phyloP scores from a whole-genome alignment of 2,888 invertebrate genomes.

The Troides oblongomaculatus region DNA sequence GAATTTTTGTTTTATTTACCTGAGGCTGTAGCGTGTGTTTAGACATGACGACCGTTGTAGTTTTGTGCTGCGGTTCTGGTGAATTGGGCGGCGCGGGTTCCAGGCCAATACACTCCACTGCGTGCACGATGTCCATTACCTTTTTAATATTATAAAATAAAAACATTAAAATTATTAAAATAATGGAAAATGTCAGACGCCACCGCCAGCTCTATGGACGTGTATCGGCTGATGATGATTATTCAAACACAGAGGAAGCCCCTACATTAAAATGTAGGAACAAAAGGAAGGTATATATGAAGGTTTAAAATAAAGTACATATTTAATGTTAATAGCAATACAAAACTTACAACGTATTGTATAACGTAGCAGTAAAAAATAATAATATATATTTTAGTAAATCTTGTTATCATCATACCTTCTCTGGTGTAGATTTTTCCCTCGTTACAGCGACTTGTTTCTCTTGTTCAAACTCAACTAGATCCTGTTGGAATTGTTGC shows the following conservation, averaged over 20 bases:
- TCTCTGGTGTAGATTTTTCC: constrained; percentile 91
- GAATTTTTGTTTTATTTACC: constrained; percentile 45
- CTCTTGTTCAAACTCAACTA: constrained; percentile 88
- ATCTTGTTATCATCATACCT: constrained; percentile 67
- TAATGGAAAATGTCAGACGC: no score
- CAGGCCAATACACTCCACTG: constrained; percentile 90
- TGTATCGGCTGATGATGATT: no score
- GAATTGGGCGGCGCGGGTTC: constrained; percentile 86
- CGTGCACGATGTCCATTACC: constrained; percentile 94
- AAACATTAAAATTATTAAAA: no score
- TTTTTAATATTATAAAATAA: not conserved
- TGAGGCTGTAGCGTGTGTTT: constrained; percentile 93
- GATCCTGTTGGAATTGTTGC: constrained; percentile 85
- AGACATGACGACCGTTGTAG: constrained; percentile 96
- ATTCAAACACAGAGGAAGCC: no score
- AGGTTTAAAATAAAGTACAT: no score
- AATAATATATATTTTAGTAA: no score
- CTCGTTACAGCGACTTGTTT: constrained; percentile 83
- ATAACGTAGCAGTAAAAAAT: no score
- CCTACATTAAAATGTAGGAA: no score
- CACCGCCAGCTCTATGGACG: no score
- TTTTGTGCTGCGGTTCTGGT: constrained; percentile 87
- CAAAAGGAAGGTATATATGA: no score
- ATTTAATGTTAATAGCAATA: no score
- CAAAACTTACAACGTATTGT: no score